phyloP scores from a whole-genome alignment of 2,113 vertebrate genomes.

The Rhombomys opimus region DNA sequence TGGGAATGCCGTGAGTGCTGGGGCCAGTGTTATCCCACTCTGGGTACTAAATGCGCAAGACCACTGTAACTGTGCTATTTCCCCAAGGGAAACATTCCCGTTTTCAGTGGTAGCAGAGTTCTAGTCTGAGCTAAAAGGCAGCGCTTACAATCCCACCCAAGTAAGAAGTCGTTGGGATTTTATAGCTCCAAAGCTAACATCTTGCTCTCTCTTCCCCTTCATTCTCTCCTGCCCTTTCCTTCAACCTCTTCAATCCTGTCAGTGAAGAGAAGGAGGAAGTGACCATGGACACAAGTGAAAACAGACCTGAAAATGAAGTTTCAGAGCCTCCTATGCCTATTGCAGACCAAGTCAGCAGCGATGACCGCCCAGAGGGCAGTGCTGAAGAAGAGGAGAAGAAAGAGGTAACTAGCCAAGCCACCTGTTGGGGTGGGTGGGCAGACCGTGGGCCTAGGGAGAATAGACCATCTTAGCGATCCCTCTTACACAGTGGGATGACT shows the following conservation, averaged over 20 bases:
- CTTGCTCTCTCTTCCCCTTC: slow-evolving; percentile 82
- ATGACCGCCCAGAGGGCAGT: slow-evolving; percentile 77
- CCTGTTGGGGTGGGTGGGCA: slow-evolving; percentile 63
- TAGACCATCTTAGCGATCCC: slow-evolving; percentile 64
- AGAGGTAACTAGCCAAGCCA: slow-evolving; percentile 83
- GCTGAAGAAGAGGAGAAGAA: slow-evolving; percentile 86
- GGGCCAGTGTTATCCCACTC: slow-evolving; percentile 22
- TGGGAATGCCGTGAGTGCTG: background rate
- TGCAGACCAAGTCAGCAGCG: slow-evolving; percentile 78
- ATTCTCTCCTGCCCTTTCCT: slow-evolving; percentile 82
- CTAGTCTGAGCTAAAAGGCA: slow-evolving; percentile 50
- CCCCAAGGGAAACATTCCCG: slow-evolving; percentile 27
- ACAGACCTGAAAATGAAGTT: slow-evolving; percentile 83
- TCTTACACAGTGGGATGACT: slow-evolving; percentile 61
- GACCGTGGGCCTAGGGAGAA: slow-evolving; percentile 49
- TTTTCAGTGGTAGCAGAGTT: background rate
- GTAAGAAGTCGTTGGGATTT: slow-evolving; percentile 58
- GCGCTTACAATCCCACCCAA: slow-evolving; percentile 25
- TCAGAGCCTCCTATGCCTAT: slow-evolving; percentile 76
- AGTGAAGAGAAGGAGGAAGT: slow-evolving; percentile 87
- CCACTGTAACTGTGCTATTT: slow-evolving; percentile 30
- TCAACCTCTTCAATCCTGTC: slow-evolving; percentile 75
- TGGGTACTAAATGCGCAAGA: background rate
- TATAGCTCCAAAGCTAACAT: slow-evolving; percentile 59
- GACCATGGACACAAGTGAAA: slow-evolving; percentile 85